phyloP scores from a whole-genome alignment of 2,797 vertebrate genomes.

The Platyrinchus mystaceus region DNA sequence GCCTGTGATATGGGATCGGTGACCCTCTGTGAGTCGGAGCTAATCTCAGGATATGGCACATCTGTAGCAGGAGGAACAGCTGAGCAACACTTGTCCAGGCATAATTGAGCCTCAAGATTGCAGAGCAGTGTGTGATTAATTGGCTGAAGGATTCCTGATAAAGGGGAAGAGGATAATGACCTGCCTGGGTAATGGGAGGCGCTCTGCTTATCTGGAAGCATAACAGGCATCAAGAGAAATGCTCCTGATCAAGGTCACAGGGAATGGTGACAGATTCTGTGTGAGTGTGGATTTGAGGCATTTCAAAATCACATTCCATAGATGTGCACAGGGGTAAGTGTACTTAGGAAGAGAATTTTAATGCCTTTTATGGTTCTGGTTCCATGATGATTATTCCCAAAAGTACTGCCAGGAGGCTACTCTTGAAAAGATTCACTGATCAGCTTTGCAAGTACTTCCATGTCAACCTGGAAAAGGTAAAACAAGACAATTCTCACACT shows the following conservation, averaged over 20 bases:
- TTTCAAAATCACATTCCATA: slow-evolving; percentile 62
- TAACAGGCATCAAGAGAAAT: slow-evolving; percentile 55
- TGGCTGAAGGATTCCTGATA: slow-evolving; percentile 60
- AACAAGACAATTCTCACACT: not conserved
- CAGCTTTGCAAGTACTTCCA: not conserved
- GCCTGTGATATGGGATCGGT: slow-evolving; percentile 23
- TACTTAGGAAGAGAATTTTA: not conserved
- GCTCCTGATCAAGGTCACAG: slow-evolving; percentile 68
- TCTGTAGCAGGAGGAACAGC: slow-evolving; percentile 68
- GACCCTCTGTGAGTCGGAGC: slow-evolving; percentile 38
- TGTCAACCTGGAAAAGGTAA: not conserved
- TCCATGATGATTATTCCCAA: not conserved
- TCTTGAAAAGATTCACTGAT: not conserved
- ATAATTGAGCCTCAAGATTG: slow-evolving; percentile 63
- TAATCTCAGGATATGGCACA: slow-evolving; percentile 65
- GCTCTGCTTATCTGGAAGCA: slow-evolving; percentile 47
- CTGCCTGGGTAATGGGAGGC: slow-evolving; percentile 27
- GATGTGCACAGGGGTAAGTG: not conserved
- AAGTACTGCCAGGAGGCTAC: not conserved
- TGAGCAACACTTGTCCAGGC: slow-evolving; percentile 62
- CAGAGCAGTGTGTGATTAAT: slow-evolving; percentile 59
- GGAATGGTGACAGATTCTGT: slow-evolving; percentile 3
- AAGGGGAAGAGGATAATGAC: slow-evolving; percentile 40
- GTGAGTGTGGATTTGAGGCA: slow-evolving; percentile 48
- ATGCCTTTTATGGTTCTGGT: slow-evolving; percentile 35